A percentile compares a stretch with the other conserved stretches of the same genome.
Evolutionary conservation across 2,113 vertebrate genomes (phyloP).

Genomic region (Microtus pennsylvanicus): DNA sequence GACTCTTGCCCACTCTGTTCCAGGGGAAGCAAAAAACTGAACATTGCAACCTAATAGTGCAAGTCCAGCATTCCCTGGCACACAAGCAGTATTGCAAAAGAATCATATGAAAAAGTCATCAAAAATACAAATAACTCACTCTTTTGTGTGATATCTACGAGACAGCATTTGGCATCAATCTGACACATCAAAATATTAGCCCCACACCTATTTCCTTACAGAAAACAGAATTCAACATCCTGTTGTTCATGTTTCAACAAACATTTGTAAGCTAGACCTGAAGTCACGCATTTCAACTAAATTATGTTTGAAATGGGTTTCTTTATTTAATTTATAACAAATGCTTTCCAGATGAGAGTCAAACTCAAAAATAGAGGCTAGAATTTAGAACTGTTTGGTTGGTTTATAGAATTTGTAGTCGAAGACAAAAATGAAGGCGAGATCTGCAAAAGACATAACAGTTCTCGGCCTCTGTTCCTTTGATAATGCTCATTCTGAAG

Average conservation of each 20-base stretch:
- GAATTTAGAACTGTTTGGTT: conserved; percentile 51
- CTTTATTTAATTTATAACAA: conserved; percentile 61
- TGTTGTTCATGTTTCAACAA: background rate
- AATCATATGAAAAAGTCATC: background rate
- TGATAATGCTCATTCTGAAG: conserved; percentile 11
- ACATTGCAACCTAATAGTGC: background rate
- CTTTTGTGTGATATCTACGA: background rate
- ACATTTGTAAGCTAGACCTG: conserved; percentile 1
- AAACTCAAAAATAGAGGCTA: conserved; percentile 56
- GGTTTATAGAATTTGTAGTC: conserved; percentile 14
- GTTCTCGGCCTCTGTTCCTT: conserved; percentile 28
- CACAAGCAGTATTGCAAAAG: background rate
- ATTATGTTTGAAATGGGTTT: conserved; percentile 62
- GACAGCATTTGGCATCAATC: background rate
- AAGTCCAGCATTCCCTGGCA: background rate
- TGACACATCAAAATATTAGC: background rate
- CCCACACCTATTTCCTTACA: background rate
- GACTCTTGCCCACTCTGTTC: background rate
- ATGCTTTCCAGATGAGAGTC: conserved; percentile 71
- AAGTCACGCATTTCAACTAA: conserved; percentile 50
- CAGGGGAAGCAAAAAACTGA: background rate
- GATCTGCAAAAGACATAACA: conserved; percentile 41
- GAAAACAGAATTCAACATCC: background rate
- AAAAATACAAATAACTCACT: background rate
- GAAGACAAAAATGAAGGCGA: conserved; percentile 44